Conservation (phyloP, 2,797 vertebrate species). For the Helostoma temminkii region DNA sequence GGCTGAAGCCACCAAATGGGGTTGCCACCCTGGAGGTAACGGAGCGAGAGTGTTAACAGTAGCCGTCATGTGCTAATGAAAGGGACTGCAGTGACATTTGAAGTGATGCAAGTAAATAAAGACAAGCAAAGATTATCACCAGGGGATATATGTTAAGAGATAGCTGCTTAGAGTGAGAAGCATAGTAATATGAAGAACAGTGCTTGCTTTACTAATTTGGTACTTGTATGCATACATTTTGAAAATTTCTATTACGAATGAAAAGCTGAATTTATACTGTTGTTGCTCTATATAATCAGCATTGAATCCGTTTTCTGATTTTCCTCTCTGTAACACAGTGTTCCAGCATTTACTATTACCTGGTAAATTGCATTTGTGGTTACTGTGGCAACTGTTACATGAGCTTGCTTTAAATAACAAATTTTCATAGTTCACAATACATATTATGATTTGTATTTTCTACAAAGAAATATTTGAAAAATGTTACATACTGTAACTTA, state of each 20-base stretch:
- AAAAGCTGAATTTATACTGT: background rate
- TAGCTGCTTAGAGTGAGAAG: slow-evolving; percentile 6
- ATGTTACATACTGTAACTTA: too few species aligned
- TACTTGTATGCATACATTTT: slow-evolving; percentile 4
- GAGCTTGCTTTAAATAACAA: background rate
- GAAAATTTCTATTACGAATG: background rate
- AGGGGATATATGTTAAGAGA: slow-evolving; percentile 20
- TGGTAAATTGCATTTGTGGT: background rate
- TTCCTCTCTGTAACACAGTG: background rate
- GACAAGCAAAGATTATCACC: slow-evolving; percentile 37
- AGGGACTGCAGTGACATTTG: slow-evolving; percentile 51
- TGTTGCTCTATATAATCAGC: background rate
- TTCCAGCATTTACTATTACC: background rate
- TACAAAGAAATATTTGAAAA: too few species aligned
- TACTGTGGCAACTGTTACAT: background rate
- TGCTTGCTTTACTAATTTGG: slow-evolving; percentile 19
- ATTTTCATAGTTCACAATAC: background rate
- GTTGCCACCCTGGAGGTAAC: slow-evolving; percentile 90
- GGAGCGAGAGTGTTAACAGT: slow-evolving; percentile 50
- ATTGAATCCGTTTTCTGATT: background rate
- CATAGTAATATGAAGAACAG: slow-evolving; percentile 19
- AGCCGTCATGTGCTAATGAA: slow-evolving; percentile 39
- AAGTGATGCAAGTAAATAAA: slow-evolving; percentile 61
- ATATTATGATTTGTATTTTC: too few species aligned
- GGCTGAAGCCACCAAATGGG: slow-evolving; percentile 94